phyloP scores from a whole-genome alignment of 2,113 vertebrate species.

The Trachemys scripta region DNA sequence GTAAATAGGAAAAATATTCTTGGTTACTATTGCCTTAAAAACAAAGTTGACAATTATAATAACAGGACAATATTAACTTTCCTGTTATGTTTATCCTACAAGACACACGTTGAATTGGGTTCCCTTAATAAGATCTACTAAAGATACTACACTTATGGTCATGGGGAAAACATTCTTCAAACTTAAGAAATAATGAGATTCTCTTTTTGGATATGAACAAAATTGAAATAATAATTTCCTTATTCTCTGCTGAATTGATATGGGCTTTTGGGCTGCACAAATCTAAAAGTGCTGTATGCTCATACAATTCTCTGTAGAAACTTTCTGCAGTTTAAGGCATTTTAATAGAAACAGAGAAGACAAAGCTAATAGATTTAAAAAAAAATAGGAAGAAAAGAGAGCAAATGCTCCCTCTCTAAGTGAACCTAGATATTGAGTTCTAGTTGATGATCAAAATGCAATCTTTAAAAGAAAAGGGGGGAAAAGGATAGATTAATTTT shows the following conservation, averaged over 20 bases:
- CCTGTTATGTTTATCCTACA: neutral
- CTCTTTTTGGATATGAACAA: neutral
- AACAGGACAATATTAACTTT: constrained; percentile 36
- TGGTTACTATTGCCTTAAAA: constrained; percentile 71
- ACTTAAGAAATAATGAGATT: neutral
- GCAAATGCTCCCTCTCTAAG: neutral
- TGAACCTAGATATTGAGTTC: neutral
- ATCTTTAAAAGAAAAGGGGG: neutral
- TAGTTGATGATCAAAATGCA: neutral
- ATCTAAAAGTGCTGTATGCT: neutral
- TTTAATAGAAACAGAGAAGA: neutral
- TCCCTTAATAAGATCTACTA: neutral
- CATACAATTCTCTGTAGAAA: neutral
- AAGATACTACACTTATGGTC: neutral
- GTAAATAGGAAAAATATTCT: constrained; percentile 73
- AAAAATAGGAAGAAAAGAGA: neutral
- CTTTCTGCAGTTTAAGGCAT: neutral
- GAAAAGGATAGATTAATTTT: neutral
- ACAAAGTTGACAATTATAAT: constrained; percentile 58
- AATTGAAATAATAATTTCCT: constrained; percentile 44
- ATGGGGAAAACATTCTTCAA: constrained; percentile 9
- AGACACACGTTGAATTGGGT: neutral
- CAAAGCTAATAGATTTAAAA: neutral
- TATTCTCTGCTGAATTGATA: neutral
- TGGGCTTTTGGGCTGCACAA: neutral